Base-by-base conservation (phyloP, 2,888 invertebrate species). In the Tenthredo scrophulariae region DNA sequence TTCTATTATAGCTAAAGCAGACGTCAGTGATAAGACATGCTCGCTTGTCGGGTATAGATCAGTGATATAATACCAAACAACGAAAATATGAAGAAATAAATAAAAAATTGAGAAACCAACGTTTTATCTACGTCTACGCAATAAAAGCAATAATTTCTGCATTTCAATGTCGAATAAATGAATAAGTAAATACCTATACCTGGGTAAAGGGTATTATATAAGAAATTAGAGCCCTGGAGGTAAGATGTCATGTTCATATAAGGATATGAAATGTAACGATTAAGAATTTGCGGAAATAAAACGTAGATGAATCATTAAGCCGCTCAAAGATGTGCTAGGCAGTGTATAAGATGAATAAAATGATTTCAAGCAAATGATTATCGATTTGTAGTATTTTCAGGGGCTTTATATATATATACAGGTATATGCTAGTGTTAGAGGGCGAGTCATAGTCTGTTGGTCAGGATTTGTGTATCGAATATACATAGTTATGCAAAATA, bases 81-180 rank as follows among this genome's bases (percentile, higher is more conserved):
- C n/a, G 0, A 13, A 37, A 54, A 33, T 37, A 18, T 46, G 3
- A 46, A 46, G 3, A 46, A 13, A 46, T 1, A 50, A n/a, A n/a
- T 54, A 77, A 26, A 26, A 50, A 15, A 26, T 29, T 18, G 62
- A 22, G n/a, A 22, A 62, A 58, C n/a, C n/a, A 80, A 9, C 7
- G 3, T 3, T 54, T 54, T 22, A 62, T 80, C 18, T 80, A 37
- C 62, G 26, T 22, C 79, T 33, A 62, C 58, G 62, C 22, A 40
- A 77, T 77, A 37, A 0, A 62, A 62, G 58, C 58, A 80, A 37
- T 26, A 62, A 40, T 26, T 80, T 80, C 22, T 80, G 62, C 22
- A 80, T 58, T 77, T 50, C 15, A 18, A 50, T 54, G n/a, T 77
- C 18, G 54, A 80, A 37, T 40, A 62, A 58, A 62, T n/a, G 40